Percentiles rank a stretch among this genome's conserved stretches.
Conservation (phyloP, 1,140 invertebrate species). For the Brachionus rotundiformis region DNA sequence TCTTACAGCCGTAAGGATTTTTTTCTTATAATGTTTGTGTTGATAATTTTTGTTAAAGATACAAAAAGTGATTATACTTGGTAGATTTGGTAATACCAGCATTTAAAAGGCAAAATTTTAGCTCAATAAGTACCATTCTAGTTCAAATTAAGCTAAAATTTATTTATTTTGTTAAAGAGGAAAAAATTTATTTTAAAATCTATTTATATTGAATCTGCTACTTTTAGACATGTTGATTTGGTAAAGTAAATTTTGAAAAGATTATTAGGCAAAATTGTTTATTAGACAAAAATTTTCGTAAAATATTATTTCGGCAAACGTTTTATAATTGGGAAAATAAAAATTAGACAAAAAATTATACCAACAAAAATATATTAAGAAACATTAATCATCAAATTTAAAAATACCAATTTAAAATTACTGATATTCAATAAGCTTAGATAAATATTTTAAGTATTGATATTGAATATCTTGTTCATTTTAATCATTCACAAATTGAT, state of each 20-base stretch:
- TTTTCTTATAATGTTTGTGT: not conserved
- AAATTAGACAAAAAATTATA: not conserved
- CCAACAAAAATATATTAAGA: not conserved
- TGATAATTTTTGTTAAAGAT: slow-evolving; percentile 4
- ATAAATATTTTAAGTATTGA: not conserved
- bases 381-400: not conserved
- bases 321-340: not conserved
- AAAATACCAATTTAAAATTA: not conserved
- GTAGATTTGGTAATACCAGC: too few species aligned
- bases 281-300: not conserved
- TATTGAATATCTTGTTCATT: slow-evolving; percentile 1
- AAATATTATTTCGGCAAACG: not conserved
- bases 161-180: too few species aligned
- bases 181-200: too few species aligned
- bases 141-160: too few species aligned
- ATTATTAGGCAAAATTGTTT: not conserved
- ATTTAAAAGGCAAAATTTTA: too few species aligned
- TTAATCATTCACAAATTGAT: slow-evolving; percentile 1
- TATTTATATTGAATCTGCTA: too few species aligned
- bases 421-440: not conserved
- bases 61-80: not conserved
- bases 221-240: too few species aligned
- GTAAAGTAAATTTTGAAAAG: too few species aligned
- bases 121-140: too few species aligned
- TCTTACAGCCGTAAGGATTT: not conserved